Evolutionary conservation across 2,797 vertebrate species (phyloP), one percentile per base, ranked within the genome.

Genomic region (Catostomus latipinnis): DNA sequence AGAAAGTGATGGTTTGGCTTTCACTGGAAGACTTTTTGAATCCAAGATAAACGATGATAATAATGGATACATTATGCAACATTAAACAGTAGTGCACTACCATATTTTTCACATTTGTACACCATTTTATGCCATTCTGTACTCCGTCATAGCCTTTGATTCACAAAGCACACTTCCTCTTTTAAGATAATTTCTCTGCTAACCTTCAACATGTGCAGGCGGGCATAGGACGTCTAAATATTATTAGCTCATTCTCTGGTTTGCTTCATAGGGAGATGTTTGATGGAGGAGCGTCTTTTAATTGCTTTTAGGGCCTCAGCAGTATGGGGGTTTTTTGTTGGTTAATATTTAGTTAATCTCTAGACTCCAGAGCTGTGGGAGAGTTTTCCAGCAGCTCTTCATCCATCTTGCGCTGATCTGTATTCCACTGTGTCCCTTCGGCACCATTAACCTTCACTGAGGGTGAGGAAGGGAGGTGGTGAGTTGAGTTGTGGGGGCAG

Each of bases 361-460:
- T 83, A 0, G 50, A 16, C 84, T 88, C 66, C 62, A 82, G 1
- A 76, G 82, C 88, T 84, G 73, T 62, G 71, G 76, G 81, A 80
- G 71, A 18, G 61, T 85, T 92, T 86, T 89, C 79, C 80, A 53
- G 62, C 84, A 74, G 22, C 68, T 71, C 83, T 63, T 84, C 83
- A 68, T 87, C 85, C 76, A 75, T 60, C 66, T 86, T 86, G 57
- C 68, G 81, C 80, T 71, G 76, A 78, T 92, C 87, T 86, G 82
- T 89, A 89, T 90, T 91, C 75, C 43, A 85, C 84, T 57, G 81
- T 46, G 82, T 85, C 65, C 83, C 85, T 78, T 76, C 88, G 87
- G 84, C 85, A 83, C 89, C 89, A 90, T 92, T 92, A 91, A 92
- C 92, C 92, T 93, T 93, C 90, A 92, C 80, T 81, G 87, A 75